These are phyloP conservation scores for Falco rusticolus DNA, from an alignment of 2,797 vertebrate species.

Conservation along the genomic window DNA sequence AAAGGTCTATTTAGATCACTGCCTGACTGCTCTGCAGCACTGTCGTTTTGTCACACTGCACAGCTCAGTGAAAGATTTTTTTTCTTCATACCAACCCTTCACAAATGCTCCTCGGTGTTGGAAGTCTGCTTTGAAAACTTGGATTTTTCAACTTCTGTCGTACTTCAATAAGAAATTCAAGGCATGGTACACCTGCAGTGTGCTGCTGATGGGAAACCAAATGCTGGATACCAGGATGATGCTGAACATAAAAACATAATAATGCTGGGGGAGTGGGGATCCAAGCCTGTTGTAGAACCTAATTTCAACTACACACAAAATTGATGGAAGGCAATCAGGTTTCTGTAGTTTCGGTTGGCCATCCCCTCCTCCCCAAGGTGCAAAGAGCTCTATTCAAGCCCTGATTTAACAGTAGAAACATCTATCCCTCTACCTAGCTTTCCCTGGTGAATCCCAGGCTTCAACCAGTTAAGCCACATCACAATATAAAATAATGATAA, in stretches of 20 bases:
- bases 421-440: not conserved
- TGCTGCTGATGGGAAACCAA: conserved; percentile 32
- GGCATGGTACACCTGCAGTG: not conserved
- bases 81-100: not conserved
- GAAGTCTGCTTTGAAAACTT: not conserved
- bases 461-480: not conserved
- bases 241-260: not conserved
- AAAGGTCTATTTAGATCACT: not conserved
- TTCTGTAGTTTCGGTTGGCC: not conserved
- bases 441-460: not conserved
- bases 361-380: too few relatives aligned
- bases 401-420: not conserved
- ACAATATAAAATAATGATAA: not conserved
- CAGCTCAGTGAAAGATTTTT: not conserved
- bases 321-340: rapidly evolving
- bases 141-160: not conserved
- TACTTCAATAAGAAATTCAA: conserved; percentile 1
- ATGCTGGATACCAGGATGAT: not conserved
- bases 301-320: not conserved
- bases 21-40: not conserved
- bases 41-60: not conserved
- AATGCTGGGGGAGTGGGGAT: not conserved
- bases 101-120: not conserved
- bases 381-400: not conserved
- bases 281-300: not conserved